Percentiles rank a stretch among this genome's conserved stretches.
Conservation (phyloP, 2,888 invertebrate genomes). For the Atrina japonica region DNA sequence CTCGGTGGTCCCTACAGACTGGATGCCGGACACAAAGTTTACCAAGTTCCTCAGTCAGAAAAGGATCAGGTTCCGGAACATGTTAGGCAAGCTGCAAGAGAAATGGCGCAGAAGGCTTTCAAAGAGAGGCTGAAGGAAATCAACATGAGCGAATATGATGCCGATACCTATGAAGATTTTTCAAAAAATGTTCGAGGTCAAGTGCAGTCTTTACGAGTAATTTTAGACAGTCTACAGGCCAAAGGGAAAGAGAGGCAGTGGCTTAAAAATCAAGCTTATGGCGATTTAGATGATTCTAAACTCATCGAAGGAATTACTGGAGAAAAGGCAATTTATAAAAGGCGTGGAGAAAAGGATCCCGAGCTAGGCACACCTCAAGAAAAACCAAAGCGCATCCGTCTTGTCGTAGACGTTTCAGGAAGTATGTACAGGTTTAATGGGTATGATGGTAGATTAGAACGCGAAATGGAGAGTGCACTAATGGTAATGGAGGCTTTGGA, state of each 20-base stretch:
- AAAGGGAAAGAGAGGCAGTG: slow-evolving; percentile 97
- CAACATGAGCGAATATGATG: slow-evolving; percentile 96
- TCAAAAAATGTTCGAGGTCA: slow-evolving; percentile 86
- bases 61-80: slow-evolving; percentile 93
- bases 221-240: slow-evolving; percentile 91
- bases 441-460: slow-evolving; percentile 94
- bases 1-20: slow-evolving; percentile 97
- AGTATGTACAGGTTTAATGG: slow-evolving; percentile 99
- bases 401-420: slow-evolving; percentile 96
- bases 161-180: slow-evolving; percentile 91
- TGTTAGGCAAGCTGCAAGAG: slow-evolving; percentile 90
- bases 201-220: slow-evolving; percentile 91
- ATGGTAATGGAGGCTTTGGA: slow-evolving; percentile 90
- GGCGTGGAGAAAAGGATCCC: slow-evolving; percentile 91
- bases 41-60: slow-evolving; percentile 94
- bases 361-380: slow-evolving; percentile 89
- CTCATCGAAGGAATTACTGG: slow-evolving; percentile 95
- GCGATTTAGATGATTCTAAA: slow-evolving; percentile 96
- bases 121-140: slow-evolving; percentile 93
- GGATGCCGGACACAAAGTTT: slow-evolving; percentile 95
- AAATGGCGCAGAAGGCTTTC: slow-evolving; percentile 95
- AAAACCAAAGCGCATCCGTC: slow-evolving; percentile 91
- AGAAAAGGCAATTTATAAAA: slow-evolving; percentile 93
- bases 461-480: slow-evolving; percentile 91
- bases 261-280: slow-evolving; percentile 95